Evolutionary conservation across 1,140 invertebrate species (phyloP).

Genomic region (Oncopodura yosiiana): DNA sequence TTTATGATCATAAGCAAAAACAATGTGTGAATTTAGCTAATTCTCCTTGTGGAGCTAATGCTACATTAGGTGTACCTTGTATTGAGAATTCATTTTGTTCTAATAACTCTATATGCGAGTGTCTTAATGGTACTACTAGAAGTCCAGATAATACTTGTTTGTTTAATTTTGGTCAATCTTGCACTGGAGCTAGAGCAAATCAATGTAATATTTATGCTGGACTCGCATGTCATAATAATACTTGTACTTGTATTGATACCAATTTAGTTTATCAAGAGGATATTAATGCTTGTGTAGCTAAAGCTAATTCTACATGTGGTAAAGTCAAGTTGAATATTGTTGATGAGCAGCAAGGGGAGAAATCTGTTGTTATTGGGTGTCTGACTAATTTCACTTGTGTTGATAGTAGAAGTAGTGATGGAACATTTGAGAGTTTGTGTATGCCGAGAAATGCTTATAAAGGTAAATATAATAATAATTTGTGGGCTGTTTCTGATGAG

Average conservation of each 20-base stretch:
- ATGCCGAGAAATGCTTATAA: too few species aligned
- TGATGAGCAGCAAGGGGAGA: neutral
- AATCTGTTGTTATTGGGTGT: constrained; percentile 8
- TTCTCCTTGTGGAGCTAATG: neutral
- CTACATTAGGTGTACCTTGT: neutral
- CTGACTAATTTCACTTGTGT: constrained; percentile 10
- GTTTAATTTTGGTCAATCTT: constrained; percentile 11
- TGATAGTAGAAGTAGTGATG: constrained; percentile 1
- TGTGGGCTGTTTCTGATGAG: too few species aligned
- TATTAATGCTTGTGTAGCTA: neutral
- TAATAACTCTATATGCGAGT: neutral
- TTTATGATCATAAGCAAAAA: neutral
- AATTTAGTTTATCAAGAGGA: constrained; percentile 7
- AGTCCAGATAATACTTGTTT: constrained; percentile 13
- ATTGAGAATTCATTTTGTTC: neutral
- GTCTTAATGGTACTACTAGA: constrained; percentile 7
- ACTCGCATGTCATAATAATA: constrained; percentile 11
- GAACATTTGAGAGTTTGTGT: constrained; percentile 10
- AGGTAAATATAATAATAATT: too few species aligned
- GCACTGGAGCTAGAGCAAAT: constrained; percentile 1
- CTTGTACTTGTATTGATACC: constrained; percentile 12
- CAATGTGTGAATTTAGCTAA: constrained; percentile 11
- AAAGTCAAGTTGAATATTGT: constrained; percentile 4
- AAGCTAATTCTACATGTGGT: constrained; percentile 4
- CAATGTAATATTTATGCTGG: constrained; percentile 21